These are phyloP conservation scores for Rhagonycha lutea DNA, from an alignment of 2,888 invertebrate species.

Conservation along the genomic window DNA sequence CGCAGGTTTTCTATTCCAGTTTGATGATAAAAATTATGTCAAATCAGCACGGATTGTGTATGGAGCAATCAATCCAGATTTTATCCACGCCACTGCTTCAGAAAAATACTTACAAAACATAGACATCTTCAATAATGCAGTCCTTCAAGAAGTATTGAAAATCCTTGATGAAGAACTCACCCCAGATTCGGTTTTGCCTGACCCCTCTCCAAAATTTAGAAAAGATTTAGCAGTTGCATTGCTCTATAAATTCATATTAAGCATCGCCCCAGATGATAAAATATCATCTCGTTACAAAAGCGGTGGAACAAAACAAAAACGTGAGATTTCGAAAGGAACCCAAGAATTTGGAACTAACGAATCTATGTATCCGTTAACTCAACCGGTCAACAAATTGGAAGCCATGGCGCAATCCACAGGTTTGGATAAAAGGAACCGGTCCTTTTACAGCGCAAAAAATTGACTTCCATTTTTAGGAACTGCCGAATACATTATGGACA, in stretches of 20 bases:
- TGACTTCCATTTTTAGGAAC: conserved; percentile 57
- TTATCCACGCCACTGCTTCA: conserved; percentile 57
- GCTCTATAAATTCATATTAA: conserved; percentile 76
- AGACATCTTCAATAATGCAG: conserved; percentile 47
- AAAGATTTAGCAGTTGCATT: conserved; percentile 72
- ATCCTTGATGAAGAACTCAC: conserved; percentile 61
- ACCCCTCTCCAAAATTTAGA: conserved; percentile 69
- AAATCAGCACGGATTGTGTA: conserved; percentile 62
- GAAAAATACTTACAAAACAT: conserved; percentile 56
- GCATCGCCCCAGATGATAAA: conserved; percentile 58
- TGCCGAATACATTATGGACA: conserved; percentile 68
- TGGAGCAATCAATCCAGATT: conserved; percentile 63
- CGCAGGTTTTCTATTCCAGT: conserved; percentile 70
- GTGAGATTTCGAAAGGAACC: conserved; percentile 68
- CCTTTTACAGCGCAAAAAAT: background rate
- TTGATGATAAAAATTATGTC: too few relatives aligned
- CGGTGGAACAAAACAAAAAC: conserved; percentile 63
- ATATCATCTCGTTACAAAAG: conserved; percentile 58
- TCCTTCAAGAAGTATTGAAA: conserved; percentile 55
- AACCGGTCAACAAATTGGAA: too few relatives aligned
- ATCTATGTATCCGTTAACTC: conserved; percentile 73
- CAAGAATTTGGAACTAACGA: conserved; percentile 74
- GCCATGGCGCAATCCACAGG: conserved; percentile 57
- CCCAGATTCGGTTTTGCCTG: conserved; percentile 65
- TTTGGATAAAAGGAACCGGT: too few relatives aligned